Evolutionary conservation across 2,888 invertebrate species (phyloP), one percentile per base, ranked within the genome.

Genomic region (Strigamia crassipes): DNA sequence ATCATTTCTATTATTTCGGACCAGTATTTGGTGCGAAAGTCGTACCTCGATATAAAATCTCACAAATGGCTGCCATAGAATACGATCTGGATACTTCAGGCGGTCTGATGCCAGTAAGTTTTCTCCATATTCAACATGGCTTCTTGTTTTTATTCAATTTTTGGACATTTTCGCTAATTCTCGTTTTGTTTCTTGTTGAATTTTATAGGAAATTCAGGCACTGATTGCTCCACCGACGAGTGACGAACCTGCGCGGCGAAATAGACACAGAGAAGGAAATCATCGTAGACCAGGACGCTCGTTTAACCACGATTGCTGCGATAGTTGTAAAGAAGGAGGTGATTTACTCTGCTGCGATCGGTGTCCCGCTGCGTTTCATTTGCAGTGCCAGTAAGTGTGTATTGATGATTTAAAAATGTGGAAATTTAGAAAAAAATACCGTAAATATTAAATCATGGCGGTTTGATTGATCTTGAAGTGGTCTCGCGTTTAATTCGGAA

Each of bases 341-440:
- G 96, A 96, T 88, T 90, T 99, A 51, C 92, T 99, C 83, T 97
- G 97, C 88, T 99, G 98, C 88, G 97, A 98, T 88, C 93, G 93
- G 84, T 99, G 98, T 86, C 96, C 97, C 0, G 95, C 96, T 41
- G 96, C 97, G 84, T 99, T 98, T 89, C 98, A 99, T 89, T 90
- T 97, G 83, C 92, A 94, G 85, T 99, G 98, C 92, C 96, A 97
- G 96, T 97, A 89, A 92, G 89, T 86, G 38, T 23, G 15, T 23
- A 9, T 34, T 79, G 18, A 38, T 18, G 56, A 56, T 56, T 56
- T 15, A 3, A 79, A 41, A 79, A n/a, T 18, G 79, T n/a, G 15
- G 13, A 78, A 78, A 78, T 13, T 79, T 56, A 5, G 2, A 56
- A 18, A 56, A 21, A 23, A 12, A 41, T 27, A 27, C 27, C 27